Conservation (phyloP, 2,797 vertebrate species). For the Lycodopsis pacificus region DNA sequence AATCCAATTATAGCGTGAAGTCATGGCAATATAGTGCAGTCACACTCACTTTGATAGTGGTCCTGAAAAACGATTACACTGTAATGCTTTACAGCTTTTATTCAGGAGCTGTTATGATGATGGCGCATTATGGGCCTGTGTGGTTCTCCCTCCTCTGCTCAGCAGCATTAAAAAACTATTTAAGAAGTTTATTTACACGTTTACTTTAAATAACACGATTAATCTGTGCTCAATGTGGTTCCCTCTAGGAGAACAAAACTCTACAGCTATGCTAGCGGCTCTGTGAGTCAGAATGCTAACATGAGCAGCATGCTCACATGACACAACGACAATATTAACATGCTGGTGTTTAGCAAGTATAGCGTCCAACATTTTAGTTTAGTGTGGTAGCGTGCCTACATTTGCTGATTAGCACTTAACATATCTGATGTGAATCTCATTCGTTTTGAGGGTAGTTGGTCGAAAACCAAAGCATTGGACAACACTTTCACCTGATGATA, state of each 20-base stretch:
- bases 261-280: background rate
- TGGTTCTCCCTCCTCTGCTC: slow-evolving; percentile 1
- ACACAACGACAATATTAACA: background rate
- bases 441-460: too few species aligned
- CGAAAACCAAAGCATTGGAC: too few species aligned
- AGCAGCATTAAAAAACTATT: slow-evolving; percentile 9
- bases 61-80: slow-evolving; percentile 17
- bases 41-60: slow-evolving; percentile 26
- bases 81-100: slow-evolving; percentile 49
- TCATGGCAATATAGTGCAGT: slow-evolving; percentile 30
- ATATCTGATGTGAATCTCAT: background rate
- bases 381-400: background rate
- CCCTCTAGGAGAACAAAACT: background rate
- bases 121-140: background rate
- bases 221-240: background rate
- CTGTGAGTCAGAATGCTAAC: background rate
- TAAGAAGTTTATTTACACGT: background rate
- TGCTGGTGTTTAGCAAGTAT: background rate
- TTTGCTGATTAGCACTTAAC: background rate
- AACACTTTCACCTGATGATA: background rate
- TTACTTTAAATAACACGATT: background rate
- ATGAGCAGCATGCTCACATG: background rate
- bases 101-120: slow-evolving; percentile 30
- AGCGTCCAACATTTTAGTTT: background rate
- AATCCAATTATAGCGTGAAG: slow-evolving; percentile 56